A percentile compares a stretch with the other conserved stretches of the same genome.
Conservation (phyloP, 1,140 invertebrate species). For the Musca vetustissima region DNA sequence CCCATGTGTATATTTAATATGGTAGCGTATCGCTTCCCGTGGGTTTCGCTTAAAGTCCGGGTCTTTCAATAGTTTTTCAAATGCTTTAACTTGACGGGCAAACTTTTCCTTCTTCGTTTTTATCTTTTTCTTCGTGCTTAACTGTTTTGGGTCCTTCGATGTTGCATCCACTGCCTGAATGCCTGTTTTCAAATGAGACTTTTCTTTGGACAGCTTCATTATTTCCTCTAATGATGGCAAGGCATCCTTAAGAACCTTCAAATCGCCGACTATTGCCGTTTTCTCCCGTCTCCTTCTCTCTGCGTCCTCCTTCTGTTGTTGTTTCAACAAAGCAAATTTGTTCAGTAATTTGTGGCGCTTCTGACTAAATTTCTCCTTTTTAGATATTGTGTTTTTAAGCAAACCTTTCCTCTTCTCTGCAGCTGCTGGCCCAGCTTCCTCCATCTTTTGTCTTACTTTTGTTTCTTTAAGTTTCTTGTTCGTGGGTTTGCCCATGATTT, state of each 20-base stretch:
- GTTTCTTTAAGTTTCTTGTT: too few relatives aligned
- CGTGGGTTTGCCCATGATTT: too few relatives aligned
- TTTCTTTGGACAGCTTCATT: constrained; percentile 38
- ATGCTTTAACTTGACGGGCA: constrained; percentile 35
- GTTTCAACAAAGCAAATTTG: constrained; percentile 37
- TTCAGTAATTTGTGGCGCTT: constrained; percentile 46
- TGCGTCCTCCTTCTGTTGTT: constrained; percentile 42
- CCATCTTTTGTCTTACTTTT: too few relatives aligned
- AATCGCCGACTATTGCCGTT: constrained; percentile 42
- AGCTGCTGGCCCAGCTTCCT: too few relatives aligned
- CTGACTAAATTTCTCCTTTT: constrained; percentile 42
- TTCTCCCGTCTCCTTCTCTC: constrained; percentile 44
- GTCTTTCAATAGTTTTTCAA: constrained; percentile 44
- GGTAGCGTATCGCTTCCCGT: constrained; percentile 36
- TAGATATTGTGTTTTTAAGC: constrained; percentile 33
- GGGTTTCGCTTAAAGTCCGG: constrained; percentile 47
- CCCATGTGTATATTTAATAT: constrained; percentile 31
- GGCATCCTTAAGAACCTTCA: constrained; percentile 48
- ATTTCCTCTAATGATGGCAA: constrained; percentile 48
- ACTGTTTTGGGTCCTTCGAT: neutral
- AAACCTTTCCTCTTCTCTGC: too few relatives aligned
- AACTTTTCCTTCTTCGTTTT: constrained; percentile 40
- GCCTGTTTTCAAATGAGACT: constrained; percentile 27
- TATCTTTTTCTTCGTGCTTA: constrained; percentile 45
- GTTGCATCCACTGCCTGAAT: constrained; percentile 26